A percentile compares a stretch with the other conserved stretches of the same genome.
phyloP scores from a whole-genome alignment of 30 jellyfish, hydroid and myxozoan species.

The Phacellophora camtschatica region DNA sequence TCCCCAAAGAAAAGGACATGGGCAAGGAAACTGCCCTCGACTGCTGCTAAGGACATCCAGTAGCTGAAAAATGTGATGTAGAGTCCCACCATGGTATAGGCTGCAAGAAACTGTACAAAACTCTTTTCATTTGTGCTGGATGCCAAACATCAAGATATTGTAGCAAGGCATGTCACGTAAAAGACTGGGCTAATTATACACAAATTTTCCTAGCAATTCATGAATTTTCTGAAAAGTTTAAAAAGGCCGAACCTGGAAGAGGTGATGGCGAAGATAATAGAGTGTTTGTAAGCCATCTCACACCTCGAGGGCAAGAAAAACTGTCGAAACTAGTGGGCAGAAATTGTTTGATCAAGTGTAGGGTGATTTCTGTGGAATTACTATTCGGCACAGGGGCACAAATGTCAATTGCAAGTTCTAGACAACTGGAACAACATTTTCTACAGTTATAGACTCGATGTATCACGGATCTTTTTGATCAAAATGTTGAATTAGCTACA shows the following conservation, averaged over 20 bases:
- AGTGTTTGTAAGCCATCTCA: constrained; percentile 1
- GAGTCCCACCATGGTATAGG: constrained; percentile 33
- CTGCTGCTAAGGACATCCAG: constrained; percentile 12
- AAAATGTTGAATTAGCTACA: background rate
- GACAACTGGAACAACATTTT: background rate
- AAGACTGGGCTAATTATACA: constrained; percentile 14
- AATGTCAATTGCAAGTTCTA: background rate
- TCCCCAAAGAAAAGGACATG: background rate
- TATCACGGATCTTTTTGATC: background rate
- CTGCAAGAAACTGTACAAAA: constrained; percentile 6
- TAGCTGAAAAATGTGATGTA: constrained; percentile 6
- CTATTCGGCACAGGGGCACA: constrained; percentile 16
- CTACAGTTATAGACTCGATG: background rate
- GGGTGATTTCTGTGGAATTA: background rate
- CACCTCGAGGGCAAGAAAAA: constrained; percentile 8
- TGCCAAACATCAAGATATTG: constrained; percentile 16
- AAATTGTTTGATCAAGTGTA: background rate
- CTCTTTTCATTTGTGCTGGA: constrained; percentile 16
- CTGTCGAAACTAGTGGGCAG: background rate
- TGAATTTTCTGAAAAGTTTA: background rate
- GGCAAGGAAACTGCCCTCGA: constrained; percentile 20
- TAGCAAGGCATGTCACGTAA: constrained; percentile 12
- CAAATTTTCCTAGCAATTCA: constrained; percentile 20
- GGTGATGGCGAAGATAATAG: constrained; percentile 5
- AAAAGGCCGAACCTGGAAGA: constrained; percentile 16